Base-by-base conservation (phyloP, 2,888 invertebrate species). In the Macropis europaea region DNA sequence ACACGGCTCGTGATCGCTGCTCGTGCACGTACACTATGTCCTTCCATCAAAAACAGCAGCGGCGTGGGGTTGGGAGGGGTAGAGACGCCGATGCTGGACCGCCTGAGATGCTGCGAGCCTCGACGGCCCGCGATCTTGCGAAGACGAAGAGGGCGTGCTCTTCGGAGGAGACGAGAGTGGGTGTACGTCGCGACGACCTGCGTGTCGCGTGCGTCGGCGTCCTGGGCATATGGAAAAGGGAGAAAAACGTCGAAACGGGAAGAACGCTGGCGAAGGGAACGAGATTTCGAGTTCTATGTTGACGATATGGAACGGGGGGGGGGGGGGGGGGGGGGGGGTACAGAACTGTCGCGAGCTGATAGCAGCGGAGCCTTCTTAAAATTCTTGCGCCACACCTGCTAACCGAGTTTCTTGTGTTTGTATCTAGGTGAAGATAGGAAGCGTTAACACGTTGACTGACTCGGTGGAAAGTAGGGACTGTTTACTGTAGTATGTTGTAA, bases 1-100 rank as follows among this genome's bases (percentile, higher is more conserved):
- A 47, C 57, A 47, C 40, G 48, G 34, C 47, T 15, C 45, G 59
- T 17, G 53, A 62, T 15, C 22, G 43, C 9, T 11, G 2, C 0
- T n/a, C 42, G 24, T 24, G 45, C 19, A 59, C 38, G 30, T 17
- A 7, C 60, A 47, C 40, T n/a, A 5, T 30, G 47, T 77, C 68
- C 76, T 71, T 69, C 69, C 53, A 72, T 74, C 77, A 53, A 78
- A 82, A 81, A 74, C 81, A 48, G 73, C 54, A 63, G 36, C 50
- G 26, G 52, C 57, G 59, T 52, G 60, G 22, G 11, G 43, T 2
- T 1, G 30, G 66, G 62, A 69, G 64, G 79, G 74, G 71, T 76
- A 76, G 77, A 76, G 84, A 80, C 79, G 82, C 71, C 77, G 76
- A 74, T 77, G 79, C 83, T 84, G 84, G 83, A 84, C 82, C 85